Base-by-base conservation (phyloP, 2,113 vertebrate species). In the Cephalopholis sonnerati region DNA sequence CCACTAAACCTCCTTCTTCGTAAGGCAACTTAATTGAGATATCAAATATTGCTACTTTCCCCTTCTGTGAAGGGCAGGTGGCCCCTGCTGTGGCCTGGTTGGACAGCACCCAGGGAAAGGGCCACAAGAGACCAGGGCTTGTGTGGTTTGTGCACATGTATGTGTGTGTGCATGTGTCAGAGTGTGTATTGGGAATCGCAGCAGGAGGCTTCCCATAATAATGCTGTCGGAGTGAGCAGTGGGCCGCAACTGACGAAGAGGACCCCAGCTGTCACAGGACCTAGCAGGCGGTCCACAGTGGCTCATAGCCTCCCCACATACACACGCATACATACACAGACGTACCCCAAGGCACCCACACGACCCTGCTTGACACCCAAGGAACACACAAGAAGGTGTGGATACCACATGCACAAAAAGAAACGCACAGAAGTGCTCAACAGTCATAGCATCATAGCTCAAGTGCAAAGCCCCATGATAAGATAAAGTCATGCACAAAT, bases 151-250 rank as follows among this genome's bases (percentile, higher is more conserved):
- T 75, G 17, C 66, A 70, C 63, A 51, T 81, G 54, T 48, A 68
- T 71, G 68, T 55, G 48, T 69, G 51, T 24, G 53, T 57, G 32
- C 51, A 57, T 12, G n/a, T 57, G 68, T 85, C 85, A 79, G 39
- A 79, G 76, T 90, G 50, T 70, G 50, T 54, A 39, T 54, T 70
- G 67, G 67, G 69, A 90, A 82, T 89, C 87, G 77, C 92, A 88
- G 87, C 87, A 85, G 91, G 91, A 84, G 82, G 75, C 79, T 69
- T 90, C 85, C 86, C 88, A 93, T 94, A 92, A 92, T 92, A 93
- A 92, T 87, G 83, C 86, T 92, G 91, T 94, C 93, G 94, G 63
- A 75, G 87, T 22, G 88, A 93, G 94, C 93, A 94, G 90, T 90
- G 91, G 92, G 90, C 93, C 81, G 90, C 85, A 89, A 93, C 92